Conservation (phyloP, 2,888 invertebrate genomes). For the Gortyna flavago region DNA sequence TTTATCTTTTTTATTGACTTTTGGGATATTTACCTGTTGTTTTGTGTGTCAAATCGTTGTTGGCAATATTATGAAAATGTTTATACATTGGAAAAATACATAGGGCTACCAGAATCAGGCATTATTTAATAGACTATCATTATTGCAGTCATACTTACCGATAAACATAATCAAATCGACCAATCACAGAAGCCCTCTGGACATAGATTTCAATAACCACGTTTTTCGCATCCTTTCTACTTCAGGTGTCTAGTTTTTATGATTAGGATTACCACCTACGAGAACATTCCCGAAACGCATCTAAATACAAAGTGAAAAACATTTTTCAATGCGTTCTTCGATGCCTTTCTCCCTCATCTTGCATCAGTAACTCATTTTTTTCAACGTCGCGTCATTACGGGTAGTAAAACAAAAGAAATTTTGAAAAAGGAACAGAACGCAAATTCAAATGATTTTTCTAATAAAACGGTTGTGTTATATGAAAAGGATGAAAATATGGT, state of each 20-base stretch:
- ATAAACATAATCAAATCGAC: not conserved
- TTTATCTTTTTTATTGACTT: constrained; percentile 3
- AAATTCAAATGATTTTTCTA: not conserved
- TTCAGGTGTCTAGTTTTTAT: not conserved
- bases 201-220: not conserved
- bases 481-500: not conserved
- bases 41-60: not conserved
- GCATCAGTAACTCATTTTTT: not conserved
- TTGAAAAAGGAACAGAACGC: not conserved
- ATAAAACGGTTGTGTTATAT: not conserved
- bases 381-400: not conserved
- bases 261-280: not conserved
- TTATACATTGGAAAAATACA: not conserved
- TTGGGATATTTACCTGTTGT: not conserved
- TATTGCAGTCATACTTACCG: not conserved
- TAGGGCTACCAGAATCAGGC: not conserved
- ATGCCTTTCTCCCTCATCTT: not conserved
- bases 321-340: not conserved
- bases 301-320: not conserved
- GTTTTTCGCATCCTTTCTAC: not conserved
- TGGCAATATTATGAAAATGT: not conserved
- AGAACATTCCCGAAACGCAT: not conserved
- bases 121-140: too few species aligned
- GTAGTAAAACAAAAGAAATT: not conserved
- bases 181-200: not conserved